A percentile compares a stretch with the other conserved stretches of the same genome.
phyloP scores from a whole-genome alignment of 2,797 vertebrate genomes.

The Anisognathus igniventris region DNA sequence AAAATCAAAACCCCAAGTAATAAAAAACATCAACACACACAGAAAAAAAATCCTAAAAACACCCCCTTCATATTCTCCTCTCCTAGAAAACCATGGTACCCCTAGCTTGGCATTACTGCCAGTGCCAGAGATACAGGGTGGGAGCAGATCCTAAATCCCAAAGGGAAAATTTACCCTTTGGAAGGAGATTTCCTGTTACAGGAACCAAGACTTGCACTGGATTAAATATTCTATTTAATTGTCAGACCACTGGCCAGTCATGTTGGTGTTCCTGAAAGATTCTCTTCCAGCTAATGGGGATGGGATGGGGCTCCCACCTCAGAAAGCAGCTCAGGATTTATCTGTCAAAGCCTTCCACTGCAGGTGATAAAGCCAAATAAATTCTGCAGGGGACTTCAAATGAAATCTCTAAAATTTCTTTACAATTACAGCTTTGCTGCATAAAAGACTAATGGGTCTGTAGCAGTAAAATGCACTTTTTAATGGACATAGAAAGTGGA shows the following conservation, averaged over 20 bases:
- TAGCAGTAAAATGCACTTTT: not conserved
- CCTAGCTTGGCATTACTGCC: not conserved
- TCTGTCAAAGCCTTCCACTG: not conserved
- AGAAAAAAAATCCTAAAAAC: not conserved
- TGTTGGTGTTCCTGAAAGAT: not conserved
- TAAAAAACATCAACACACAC: not conserved
- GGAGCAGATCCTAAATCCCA: not conserved
- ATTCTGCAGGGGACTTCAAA: not conserved
- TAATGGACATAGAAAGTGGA: not conserved
- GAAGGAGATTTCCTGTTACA: not conserved
- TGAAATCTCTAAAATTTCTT: not conserved
- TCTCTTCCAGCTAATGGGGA: not conserved
- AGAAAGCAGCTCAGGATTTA: not conserved
- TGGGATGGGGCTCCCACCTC: not conserved
- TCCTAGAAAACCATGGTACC: not conserved
- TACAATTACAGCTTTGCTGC: not conserved
- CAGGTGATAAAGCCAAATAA: not conserved
- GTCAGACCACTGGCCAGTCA: not conserved
- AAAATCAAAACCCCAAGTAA: not conserved
- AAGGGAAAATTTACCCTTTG: not conserved
- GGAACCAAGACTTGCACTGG: not conserved
- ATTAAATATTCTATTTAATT: not conserved
- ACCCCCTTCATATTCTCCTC: not conserved
- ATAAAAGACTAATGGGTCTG: not conserved
- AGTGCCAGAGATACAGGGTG: not conserved